Percentiles rank a stretch among this genome's conserved stretches.
Evolutionary conservation across 2,888 invertebrate genomes (phyloP).

Genomic region (Melipona beecheii): DNA sequence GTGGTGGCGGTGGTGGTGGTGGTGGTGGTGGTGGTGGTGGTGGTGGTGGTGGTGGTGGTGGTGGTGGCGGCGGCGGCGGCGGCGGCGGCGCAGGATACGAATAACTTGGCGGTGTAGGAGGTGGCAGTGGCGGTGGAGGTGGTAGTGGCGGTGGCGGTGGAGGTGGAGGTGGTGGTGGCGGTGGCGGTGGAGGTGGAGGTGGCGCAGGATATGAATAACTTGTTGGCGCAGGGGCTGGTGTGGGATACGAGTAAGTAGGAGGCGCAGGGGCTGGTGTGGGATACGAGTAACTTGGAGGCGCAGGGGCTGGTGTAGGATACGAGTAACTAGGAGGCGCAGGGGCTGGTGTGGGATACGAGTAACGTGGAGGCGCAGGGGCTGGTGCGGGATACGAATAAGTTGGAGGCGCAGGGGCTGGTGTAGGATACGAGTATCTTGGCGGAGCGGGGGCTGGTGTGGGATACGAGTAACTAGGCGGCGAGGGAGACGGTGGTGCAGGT

Average conservation of each 20-base stretch:
- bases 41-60: neutral
- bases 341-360: too few relatives aligned
- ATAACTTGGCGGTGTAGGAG: constrained; percentile 23
- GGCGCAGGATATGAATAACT: too few relatives aligned
- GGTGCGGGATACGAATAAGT: too few relatives aligned
- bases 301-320: too few relatives aligned
- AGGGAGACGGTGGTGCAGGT: constrained; percentile 33
- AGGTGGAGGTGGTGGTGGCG: constrained; percentile 27
- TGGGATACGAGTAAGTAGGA: too few relatives aligned
- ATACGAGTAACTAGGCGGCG: constrained; percentile 16
- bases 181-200: constrained; percentile 33
- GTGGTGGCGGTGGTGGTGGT: constrained; percentile 20
- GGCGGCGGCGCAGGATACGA: constrained; percentile 38
- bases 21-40: constrained; percentile 16
- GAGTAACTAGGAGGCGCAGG: too few relatives aligned
- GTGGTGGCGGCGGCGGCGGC: rapidly evolving
- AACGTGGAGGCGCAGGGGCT: too few relatives aligned
- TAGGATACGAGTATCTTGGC: too few relatives aligned
- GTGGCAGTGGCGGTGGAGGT: neutral
- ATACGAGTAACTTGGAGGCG: constrained; percentile 17
- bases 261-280: constrained; percentile 6
- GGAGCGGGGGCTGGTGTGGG: constrained; percentile 4
- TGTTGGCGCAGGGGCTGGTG: too few relatives aligned
- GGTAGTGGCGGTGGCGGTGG: constrained; percentile 3
- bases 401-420: too few relatives aligned